Evolutionary conservation across 2,797 vertebrate genomes (phyloP).

Genomic region (Sebastes baramenuke): DNA sequence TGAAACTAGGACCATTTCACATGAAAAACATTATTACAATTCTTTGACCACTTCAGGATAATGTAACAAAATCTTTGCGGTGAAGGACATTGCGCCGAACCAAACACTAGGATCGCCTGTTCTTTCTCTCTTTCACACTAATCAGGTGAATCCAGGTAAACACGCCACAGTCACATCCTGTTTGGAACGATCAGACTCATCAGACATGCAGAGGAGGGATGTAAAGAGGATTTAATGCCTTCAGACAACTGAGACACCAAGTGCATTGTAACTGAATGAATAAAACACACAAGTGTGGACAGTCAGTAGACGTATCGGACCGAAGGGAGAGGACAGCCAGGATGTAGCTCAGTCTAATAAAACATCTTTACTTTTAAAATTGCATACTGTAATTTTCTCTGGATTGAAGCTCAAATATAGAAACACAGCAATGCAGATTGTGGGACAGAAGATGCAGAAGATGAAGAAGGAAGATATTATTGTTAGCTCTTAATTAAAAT

Average conservation of each 20-base stretch:
- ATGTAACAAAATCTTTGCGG: background rate
- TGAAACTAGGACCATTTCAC: background rate
- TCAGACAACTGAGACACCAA: slow-evolving; percentile 11
- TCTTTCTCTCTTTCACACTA: background rate
- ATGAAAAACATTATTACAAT: background rate
- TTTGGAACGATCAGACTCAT: background rate
- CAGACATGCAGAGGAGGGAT: background rate
- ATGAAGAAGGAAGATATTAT: background rate
- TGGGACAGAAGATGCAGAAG: background rate
- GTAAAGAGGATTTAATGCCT: slow-evolving; percentile 21
- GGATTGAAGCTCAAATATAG: slow-evolving; percentile 10
- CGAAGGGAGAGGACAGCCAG: background rate
- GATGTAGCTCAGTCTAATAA: background rate
- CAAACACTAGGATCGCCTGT: background rate
- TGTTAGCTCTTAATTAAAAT: slow-evolving; percentile 14
- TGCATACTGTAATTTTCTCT: background rate
- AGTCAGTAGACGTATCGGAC: background rate
- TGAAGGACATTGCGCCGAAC: background rate
- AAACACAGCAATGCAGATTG: background rate
- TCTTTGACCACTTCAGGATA: no score
- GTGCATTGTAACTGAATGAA: slow-evolving; percentile 5
- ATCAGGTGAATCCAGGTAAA: slow-evolving; percentile 11
- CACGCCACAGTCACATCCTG: background rate
- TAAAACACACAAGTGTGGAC: slow-evolving; percentile 1
- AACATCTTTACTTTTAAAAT: background rate